phyloP scores from a whole-genome alignment of 2,113 vertebrate species.

The Oreochromis spilurus region DNA sequence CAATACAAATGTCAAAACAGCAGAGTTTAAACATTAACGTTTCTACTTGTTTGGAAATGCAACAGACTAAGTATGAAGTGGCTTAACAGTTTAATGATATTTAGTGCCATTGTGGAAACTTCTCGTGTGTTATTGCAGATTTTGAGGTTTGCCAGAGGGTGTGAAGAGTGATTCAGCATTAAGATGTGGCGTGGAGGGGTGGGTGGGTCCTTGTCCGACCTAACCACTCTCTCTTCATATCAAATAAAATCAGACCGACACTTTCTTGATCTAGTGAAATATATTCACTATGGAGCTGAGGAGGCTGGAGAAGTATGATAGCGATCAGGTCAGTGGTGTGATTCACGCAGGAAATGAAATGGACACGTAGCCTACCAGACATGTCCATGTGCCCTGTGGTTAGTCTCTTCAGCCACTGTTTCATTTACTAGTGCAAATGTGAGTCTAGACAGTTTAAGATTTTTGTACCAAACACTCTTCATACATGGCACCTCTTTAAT shows the following conservation, averaged over 20 bases:
- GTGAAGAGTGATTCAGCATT: neutral
- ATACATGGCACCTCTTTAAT: neutral
- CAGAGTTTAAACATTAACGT: neutral
- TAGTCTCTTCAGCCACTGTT: neutral
- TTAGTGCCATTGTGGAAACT: neutral
- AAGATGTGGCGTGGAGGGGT: neutral
- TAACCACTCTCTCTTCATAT: neutral
- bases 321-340: neutral
- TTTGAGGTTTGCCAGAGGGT: neutral
- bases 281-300: neutral
- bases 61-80: neutral
- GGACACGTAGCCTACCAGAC: neutral
- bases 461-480: neutral
- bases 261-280: neutral
- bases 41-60: neutral
- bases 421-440: no score
- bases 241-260: neutral
- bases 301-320: neutral
- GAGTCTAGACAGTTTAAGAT: neutral
- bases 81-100: neutral
- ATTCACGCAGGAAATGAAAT: neutral
- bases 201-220: neutral
- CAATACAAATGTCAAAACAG: neutral
- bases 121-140: neutral
- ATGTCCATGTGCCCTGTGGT: neutral